These are phyloP conservation scores for Athrips mouffetella DNA, from an alignment of 2,888 invertebrate genomes.

Conservation along the genomic window DNA sequence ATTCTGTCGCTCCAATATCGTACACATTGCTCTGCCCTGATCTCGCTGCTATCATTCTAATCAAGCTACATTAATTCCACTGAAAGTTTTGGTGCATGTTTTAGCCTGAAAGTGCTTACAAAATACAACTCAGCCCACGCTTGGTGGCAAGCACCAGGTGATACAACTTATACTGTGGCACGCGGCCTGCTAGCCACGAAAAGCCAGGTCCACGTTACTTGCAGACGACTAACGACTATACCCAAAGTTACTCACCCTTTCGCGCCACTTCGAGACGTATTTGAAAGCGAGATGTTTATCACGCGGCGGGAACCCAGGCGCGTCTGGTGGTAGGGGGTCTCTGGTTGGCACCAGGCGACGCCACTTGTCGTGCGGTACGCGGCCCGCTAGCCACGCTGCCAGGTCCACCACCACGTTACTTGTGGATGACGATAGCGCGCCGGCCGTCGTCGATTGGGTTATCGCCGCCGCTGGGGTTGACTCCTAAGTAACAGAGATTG, in stretches of 20 bases:
- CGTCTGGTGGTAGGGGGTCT: constrained; percentile 27
- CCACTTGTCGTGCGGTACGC: constrained; percentile 62
- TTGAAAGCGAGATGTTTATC: constrained; percentile 60
- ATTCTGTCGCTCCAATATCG: no score
- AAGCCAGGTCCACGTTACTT: no score
- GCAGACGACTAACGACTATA: no score
- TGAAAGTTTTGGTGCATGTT: no score
- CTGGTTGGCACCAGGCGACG: constrained; percentile 44
- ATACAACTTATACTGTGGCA: no score
- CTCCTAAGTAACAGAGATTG: neutral
- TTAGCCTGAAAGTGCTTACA: no score
- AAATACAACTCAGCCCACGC: no score
- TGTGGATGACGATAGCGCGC: constrained; percentile 36
- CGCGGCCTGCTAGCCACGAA: no score
- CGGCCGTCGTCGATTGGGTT: neutral
- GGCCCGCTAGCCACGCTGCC: constrained; percentile 72
- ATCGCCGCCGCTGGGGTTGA: neutral
- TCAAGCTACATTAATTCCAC: no score
- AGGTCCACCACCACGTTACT: constrained; percentile 72
- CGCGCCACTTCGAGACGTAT: constrained; percentile 64
- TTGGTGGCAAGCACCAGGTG: no score
- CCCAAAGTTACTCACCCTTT: constrained; percentile 40
- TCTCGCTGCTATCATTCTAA: no score
- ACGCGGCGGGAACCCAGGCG: constrained; percentile 35
- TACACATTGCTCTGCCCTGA: no score